Evolutionary conservation across 2,888 invertebrate genomes (phyloP).

Genomic region (Drosophila merina): DNA sequence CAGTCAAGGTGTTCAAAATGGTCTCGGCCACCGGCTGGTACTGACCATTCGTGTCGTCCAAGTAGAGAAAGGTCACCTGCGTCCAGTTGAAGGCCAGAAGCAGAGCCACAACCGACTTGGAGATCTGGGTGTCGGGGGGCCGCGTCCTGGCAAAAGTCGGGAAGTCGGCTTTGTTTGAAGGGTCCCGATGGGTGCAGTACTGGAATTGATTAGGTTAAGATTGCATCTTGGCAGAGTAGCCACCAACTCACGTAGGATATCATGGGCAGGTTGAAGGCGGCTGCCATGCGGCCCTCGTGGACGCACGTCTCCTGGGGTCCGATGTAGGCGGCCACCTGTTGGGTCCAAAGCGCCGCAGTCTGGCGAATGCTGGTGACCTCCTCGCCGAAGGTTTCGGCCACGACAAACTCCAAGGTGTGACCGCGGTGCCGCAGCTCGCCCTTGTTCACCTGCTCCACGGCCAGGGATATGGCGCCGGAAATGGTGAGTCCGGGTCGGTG

Average conservation of each 20-base stretch:
- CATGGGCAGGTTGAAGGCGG: slow-evolving; percentile 97
- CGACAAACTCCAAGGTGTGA: slow-evolving; percentile 90
- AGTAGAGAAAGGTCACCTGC: slow-evolving; percentile 92
- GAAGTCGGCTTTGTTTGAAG: slow-evolving; percentile 94
- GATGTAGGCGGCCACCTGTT: slow-evolving; percentile 93
- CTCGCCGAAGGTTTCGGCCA: slow-evolving; percentile 96
- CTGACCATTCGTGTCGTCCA: slow-evolving; percentile 90
- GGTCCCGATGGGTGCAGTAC: slow-evolving; percentile 96
- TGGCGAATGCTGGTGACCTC: slow-evolving; percentile 93
- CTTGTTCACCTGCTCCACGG: slow-evolving; percentile 91
- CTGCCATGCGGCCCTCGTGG: slow-evolving; percentile 96
- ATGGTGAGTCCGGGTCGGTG: slow-evolving; percentile 89
- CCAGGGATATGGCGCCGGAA: slow-evolving; percentile 93
- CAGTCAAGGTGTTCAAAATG: slow-evolving; percentile 89
- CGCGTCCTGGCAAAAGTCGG: slow-evolving; percentile 96
- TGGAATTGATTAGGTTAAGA: slow-evolving; percentile 84
- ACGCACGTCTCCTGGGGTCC: slow-evolving; percentile 93
- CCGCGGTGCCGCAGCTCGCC: slow-evolving; percentile 86
- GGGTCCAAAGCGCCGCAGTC: slow-evolving; percentile 93
- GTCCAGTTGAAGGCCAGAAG: slow-evolving; percentile 95
- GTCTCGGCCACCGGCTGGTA: slow-evolving; percentile 92
- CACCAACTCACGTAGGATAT: slow-evolving; percentile 94
- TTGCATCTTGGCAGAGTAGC: background rate
- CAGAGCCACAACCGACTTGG: slow-evolving; percentile 94
- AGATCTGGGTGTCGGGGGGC: slow-evolving; percentile 96